These are phyloP conservation scores for Leucopsar rothschildi DNA, from an alignment of 2,113 vertebrate species.

Conservation along the genomic window DNA sequence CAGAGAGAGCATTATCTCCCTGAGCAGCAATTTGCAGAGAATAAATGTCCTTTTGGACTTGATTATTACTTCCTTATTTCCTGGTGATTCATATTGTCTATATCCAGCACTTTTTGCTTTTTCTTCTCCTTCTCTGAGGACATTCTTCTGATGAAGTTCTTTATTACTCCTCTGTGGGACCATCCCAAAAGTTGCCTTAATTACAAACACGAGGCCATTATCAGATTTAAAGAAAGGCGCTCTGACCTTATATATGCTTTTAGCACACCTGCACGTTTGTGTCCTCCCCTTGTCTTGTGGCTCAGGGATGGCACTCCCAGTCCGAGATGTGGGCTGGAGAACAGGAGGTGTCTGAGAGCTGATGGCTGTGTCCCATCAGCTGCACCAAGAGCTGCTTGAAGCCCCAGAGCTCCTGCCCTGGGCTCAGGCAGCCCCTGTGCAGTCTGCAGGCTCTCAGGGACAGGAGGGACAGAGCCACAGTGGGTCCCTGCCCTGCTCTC, in stretches of 20 bases:
- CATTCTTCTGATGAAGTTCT: background rate
- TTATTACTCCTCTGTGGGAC: background rate
- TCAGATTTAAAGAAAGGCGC: background rate
- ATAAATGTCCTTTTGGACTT: constrained; percentile 10
- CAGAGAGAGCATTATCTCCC: constrained; percentile 3
- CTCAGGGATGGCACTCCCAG: background rate
- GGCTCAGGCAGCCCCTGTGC: background rate
- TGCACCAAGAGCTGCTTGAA: background rate
- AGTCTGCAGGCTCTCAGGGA: too few relatives aligned
- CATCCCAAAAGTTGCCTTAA: background rate
- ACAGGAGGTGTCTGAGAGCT: background rate
- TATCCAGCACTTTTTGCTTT: background rate
- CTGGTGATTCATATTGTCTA: background rate
- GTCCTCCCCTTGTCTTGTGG: background rate
- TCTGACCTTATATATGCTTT: background rate
- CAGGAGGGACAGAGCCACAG: background rate
- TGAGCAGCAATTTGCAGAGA: constrained; percentile 28
- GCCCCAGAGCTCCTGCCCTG: background rate
- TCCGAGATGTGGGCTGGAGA: background rate
- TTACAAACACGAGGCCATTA: background rate
- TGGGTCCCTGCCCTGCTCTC: background rate
- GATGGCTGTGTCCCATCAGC: background rate
- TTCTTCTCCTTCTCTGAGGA: background rate
- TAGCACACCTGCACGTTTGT: background rate
- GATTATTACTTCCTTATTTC: constrained; percentile 31